Base-by-base conservation (phyloP, 1,140 invertebrate genomes). In the Polypedilum vanderplanki region DNA sequence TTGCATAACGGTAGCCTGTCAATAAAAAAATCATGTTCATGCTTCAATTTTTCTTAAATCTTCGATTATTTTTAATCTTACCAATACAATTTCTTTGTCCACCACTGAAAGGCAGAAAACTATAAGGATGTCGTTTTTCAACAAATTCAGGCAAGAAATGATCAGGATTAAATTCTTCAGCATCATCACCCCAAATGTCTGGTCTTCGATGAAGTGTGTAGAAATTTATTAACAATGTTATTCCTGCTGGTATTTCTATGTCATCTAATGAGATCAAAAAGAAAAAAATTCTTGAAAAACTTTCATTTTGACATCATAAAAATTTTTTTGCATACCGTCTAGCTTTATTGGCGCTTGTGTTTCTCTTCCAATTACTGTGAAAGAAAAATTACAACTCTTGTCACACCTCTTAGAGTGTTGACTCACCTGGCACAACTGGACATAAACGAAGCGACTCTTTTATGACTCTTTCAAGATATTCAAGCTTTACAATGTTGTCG, bases 151-250 rank as follows among this genome's bases (percentile, higher is more conserved):
- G 86, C 20, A 87, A 78, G 80, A 91, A 92, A 75, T 89, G 80
- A 75, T 91, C 89, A 0, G 91, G 90, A 79, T 91, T 85, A 78
- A 90, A 92, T 22, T 82, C 80, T 12, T 89, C 85, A 0, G 90
- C 89, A 76, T 91, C 85, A 1, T 88, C 84, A 75, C 87, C 83
- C 82, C 84, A 88, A 76, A 84, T 82, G 74, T 83, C 80, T 9
- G 83, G 81, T n/a, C 73, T 18, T 18, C 81, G 79, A 80, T 82
- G 82, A 78, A 82, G 77, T 41, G 81, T 79, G 65, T 80, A 75
- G 7, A 79, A 77, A 0, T 79, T 77, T 57, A 80, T 79, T 7
- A 80, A 75, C 1, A 80, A 78, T 41, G 77, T 76, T 18, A 76
- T 74, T 15, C 76, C 80, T 18, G 79, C 79, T 8, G 80, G 80